Evolutionary conservation across 2,797 vertebrate species (phyloP), one percentile per base, ranked within the genome.

Genomic region (Rhinella marina): DNA sequence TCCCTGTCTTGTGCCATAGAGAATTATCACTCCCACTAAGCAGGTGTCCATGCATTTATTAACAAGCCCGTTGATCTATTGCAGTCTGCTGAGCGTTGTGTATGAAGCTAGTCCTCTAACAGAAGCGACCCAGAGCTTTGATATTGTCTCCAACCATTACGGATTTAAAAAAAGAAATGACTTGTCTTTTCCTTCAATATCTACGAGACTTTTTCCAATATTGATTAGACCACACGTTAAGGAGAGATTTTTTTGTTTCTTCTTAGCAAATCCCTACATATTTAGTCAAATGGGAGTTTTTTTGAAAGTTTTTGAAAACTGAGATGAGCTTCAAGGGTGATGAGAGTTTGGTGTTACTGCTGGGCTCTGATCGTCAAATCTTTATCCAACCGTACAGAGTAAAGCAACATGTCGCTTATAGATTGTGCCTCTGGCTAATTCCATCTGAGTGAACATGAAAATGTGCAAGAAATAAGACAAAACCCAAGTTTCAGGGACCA

Each of bases 31-130:
- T 84, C 75, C 87, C 76, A 72, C 82, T 61, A 80, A 84, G 54
- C 87, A 84, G 87, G 82, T 79, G 82, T 84, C 82, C 75, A 19
- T 50, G 81, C 27, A 88, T 84, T 88, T 56, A 88, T 88, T 88
- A 84, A 10, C 73, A 29, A 70, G 73, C 72, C 41, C 10, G 59
- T 29, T n/a, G 27, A 70, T 84, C 87, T 72, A 80, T 80, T 76
- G 72, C 21, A 50, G 32, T 14, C 70, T 84, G 81, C 73, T 27
- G 16, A 66, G 73, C 62, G 12, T 48, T 68, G 12, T 17, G 57
- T 72, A 41, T 8, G 8, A 48, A 64, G 41, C 41, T 72, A 54
- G 29, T 56, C 3, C 86, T 64, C 80, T 77, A 77, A 77, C n/a
- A 77, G 9, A 56, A 64, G 73, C 70, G 52, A 41, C 66, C 86